These are phyloP conservation scores for Potorous gilbertii DNA, from an alignment of 2,797 vertebrate species.

Conservation along the genomic window DNA sequence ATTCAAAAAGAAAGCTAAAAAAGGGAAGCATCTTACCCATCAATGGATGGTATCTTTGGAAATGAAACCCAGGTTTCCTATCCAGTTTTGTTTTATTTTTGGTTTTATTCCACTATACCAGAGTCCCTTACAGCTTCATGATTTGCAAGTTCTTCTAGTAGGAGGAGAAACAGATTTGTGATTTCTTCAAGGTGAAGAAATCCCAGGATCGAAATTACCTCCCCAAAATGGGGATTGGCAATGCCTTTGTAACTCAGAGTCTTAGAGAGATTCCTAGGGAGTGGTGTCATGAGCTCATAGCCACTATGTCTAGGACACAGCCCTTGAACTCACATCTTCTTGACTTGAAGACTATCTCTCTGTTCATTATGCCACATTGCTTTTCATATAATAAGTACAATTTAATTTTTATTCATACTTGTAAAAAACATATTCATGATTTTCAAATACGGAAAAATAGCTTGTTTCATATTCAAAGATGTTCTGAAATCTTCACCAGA, in stretches of 20 bases:
- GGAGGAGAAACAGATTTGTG: background rate
- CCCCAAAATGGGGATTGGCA: background rate
- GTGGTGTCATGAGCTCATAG: background rate
- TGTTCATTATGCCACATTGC: background rate
- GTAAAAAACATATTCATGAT: background rate
- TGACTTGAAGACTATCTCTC: background rate
- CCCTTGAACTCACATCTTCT: background rate
- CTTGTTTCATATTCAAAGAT: slow-evolving; percentile 32
- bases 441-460: background rate
- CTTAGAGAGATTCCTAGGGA: background rate
- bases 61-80: background rate
- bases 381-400: background rate
- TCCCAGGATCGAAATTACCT: background rate
- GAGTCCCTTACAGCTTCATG: background rate
- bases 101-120: background rate
- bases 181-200: background rate
- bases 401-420: background rate
- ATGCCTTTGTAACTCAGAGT: background rate
- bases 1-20: background rate
- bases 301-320: background rate
- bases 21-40: background rate
- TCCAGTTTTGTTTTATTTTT: background rate
- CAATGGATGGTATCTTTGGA: background rate
- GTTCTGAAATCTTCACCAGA: slow-evolving; percentile 14
- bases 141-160: background rate